These are phyloP conservation scores for Bos indicus DNA, from an alignment of 2,113 vertebrate species.

Conservation along the genomic window DNA sequence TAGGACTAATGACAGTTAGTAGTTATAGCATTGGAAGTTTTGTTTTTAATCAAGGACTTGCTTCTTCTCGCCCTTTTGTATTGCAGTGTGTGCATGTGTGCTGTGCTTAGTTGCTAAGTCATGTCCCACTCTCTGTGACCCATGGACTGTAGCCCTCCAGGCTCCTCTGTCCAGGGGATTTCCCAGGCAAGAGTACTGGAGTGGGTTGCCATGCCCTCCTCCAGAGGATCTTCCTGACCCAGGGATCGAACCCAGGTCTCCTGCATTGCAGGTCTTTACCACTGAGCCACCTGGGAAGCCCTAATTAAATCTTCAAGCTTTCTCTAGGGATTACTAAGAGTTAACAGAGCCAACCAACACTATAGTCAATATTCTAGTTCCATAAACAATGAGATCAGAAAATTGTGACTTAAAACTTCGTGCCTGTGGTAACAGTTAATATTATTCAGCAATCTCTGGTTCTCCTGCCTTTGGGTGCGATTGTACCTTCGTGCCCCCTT, in stretches of 20 bases:
- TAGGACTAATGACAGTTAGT: not conserved
- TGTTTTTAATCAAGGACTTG: not conserved
- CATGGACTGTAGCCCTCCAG: not conserved
- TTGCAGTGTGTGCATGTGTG: not conserved
- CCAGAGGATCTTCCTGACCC: not conserved
- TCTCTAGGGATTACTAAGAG: not conserved
- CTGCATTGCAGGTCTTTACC: not conserved
- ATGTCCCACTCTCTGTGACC: not conserved
- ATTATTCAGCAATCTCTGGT: not conserved
- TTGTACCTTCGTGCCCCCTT: not conserved
- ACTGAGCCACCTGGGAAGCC: not conserved
- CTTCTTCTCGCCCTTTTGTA: not conserved
- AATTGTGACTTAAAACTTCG: not conserved
- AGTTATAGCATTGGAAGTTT: not conserved
- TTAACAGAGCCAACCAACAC: not conserved
- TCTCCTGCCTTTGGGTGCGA: not conserved
- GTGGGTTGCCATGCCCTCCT: not conserved
- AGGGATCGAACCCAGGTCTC: not conserved
- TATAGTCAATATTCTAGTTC: not conserved
- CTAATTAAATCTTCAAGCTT: slow-evolving; percentile 3
- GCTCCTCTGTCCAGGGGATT: not conserved
- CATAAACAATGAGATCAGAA: not conserved
- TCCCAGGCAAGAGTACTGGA: not conserved
- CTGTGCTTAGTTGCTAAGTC: not conserved
- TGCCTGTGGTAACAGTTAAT: not conserved